Conservation (phyloP, 30 jellyfish, hydroid and myxozoan genomes). For the Chironex yamaguchii region DNA sequence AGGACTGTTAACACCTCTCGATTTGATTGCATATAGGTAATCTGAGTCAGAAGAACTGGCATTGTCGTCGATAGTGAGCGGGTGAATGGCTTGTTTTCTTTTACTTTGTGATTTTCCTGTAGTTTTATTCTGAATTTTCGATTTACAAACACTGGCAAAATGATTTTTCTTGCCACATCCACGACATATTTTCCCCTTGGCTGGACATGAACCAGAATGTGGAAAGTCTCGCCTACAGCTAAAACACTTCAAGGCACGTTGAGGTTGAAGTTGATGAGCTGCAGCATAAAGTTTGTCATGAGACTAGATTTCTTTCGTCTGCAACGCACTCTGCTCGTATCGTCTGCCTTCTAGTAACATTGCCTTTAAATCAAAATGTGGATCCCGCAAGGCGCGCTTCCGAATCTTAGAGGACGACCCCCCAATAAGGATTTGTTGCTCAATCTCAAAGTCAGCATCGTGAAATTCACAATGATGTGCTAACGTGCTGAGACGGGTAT, state of each 20-base stretch:
- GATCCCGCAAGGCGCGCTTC: slow-evolving; percentile 1
- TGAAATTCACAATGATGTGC: slow-evolving; percentile 6
- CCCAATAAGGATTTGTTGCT: slow-evolving; percentile 35
- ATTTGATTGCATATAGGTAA: neutral
- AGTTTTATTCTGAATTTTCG: neutral
- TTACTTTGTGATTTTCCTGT: too few relatives aligned
- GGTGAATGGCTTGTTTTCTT: neutral
- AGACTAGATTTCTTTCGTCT: slow-evolving; percentile 19
- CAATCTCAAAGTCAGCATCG: slow-evolving; percentile 23
- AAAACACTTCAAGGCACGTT: neutral
- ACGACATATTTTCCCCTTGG: slow-evolving; percentile 22
- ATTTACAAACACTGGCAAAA: slow-evolving; percentile 11
- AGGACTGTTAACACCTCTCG: neutral
- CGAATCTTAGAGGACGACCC: slow-evolving; percentile 38
- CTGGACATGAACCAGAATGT: slow-evolving; percentile 7
- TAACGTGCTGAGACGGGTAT: slow-evolving; percentile 17
- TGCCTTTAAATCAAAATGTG: slow-evolving; percentile 4
- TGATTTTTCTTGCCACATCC: slow-evolving; percentile 6
- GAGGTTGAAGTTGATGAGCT: neutral
- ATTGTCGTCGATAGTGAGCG: neutral
- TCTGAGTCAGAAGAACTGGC: slow-evolving; percentile 8
- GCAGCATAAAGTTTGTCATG: neutral
- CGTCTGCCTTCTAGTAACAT: slow-evolving; percentile 45
- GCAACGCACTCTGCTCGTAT: slow-evolving; percentile 4
- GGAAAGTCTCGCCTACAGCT: slow-evolving; percentile 17